Evolutionary conservation across 2,888 invertebrate genomes (phyloP).

Genomic region (Elysia crispata): DNA sequence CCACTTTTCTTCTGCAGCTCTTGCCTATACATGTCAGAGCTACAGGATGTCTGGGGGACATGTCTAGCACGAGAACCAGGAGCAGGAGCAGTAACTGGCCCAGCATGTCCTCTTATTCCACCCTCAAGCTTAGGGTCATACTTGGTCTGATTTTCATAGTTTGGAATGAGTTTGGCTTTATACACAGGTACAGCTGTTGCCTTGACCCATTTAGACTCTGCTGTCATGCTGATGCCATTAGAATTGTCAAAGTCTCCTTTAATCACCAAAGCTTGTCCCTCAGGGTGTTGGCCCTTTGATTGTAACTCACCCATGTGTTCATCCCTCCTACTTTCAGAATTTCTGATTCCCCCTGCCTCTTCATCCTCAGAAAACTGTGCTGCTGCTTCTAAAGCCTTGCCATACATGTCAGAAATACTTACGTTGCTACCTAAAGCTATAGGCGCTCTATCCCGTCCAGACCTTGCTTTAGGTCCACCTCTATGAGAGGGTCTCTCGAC

Average conservation of each 20-base stretch:
- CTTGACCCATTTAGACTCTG: conserved; percentile 52
- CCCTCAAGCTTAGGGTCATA: conserved; percentile 58
- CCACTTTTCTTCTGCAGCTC: conserved; percentile 56
- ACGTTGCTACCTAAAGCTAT: conserved; percentile 61
- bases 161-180: conserved; percentile 63
- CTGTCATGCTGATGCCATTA: conserved; percentile 12
- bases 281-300: neutral
- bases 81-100: conserved; percentile 44
- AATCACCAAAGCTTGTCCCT: too few relatives aligned
- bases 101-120: conserved; percentile 59
- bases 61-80: conserved; percentile 28
- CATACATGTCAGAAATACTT: conserved; percentile 58
- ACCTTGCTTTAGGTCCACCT: neutral
- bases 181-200: conserved; percentile 60
- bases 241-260: neutral
- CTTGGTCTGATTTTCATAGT: conserved; percentile 69
- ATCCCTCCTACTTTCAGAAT: neutral
- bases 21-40: conserved; percentile 51
- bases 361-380: neutral
- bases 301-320: neutral
- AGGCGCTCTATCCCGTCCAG: conserved; percentile 53
- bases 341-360: neutral
- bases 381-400: conserved; percentile 23
- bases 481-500: neutral
- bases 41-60: conserved; percentile 51